A percentile compares a stretch with the other conserved stretches of the same genome.
phyloP scores from a whole-genome alignment of 2,797 vertebrate species.

The Artibeus lituratus region DNA sequence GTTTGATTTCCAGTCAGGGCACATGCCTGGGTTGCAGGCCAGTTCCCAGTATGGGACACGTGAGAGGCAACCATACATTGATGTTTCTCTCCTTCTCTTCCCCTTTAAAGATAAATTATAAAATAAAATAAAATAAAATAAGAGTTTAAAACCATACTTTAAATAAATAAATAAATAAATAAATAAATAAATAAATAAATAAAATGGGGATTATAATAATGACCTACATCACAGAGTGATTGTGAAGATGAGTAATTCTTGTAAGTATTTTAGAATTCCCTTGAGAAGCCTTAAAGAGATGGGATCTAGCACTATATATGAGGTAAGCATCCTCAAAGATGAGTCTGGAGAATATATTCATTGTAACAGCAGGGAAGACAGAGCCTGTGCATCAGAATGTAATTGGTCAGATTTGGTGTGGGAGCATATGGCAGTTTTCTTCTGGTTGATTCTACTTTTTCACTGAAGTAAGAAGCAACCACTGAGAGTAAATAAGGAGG shows the following conservation, averaged over 20 bases:
- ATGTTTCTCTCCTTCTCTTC: too few species aligned
- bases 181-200: too few species aligned
- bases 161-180: too few species aligned
- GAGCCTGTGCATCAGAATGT: background rate
- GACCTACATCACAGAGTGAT: background rate
- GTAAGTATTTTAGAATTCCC: background rate
- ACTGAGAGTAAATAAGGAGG: background rate
- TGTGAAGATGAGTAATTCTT: background rate
- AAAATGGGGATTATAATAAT: constrained; percentile 9
- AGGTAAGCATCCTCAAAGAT: background rate
- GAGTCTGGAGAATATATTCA: background rate
- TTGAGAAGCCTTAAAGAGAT: background rate
- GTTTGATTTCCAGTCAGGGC: too few species aligned
- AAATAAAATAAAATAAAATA: too few species aligned
- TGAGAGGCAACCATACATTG: too few species aligned
- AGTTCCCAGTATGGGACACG: too few species aligned
- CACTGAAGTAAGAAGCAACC: background rate
- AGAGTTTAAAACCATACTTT: too few species aligned
- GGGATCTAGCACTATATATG: background rate
- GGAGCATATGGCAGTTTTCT: background rate
- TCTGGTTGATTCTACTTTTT: background rate
- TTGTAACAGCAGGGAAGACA: background rate
- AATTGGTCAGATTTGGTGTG: background rate
- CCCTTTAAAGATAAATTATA: too few species aligned
- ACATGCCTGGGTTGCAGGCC: too few species aligned